Percentiles rank a stretch among this genome's conserved stretches.
Evolutionary conservation across 2,113 vertebrate species (phyloP).

Genomic region (Archocentrus centrarchus): DNA sequence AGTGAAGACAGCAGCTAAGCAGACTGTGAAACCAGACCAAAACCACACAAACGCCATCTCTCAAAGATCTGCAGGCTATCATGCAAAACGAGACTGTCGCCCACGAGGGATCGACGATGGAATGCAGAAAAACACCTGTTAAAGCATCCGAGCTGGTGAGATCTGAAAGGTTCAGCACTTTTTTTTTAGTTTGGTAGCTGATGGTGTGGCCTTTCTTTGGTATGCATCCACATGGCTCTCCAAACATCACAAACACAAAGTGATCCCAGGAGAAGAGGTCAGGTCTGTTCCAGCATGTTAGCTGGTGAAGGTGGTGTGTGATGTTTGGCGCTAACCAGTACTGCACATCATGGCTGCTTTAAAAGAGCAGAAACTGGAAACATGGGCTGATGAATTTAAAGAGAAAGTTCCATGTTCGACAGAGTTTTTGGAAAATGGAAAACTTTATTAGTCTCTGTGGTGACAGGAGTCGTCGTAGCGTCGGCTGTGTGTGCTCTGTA

Average conservation of each 20-base stretch:
- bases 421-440: background rate
- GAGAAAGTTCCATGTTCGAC: background rate
- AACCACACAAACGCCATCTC: background rate
- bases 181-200: background rate
- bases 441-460: background rate
- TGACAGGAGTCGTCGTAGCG: background rate
- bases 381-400: background rate
- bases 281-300: too few species aligned
- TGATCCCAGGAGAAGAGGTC: background rate
- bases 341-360: background rate
- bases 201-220: background rate
- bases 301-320: background rate
- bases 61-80: background rate
- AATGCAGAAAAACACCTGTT: background rate
- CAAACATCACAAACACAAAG: background rate
- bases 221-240: background rate
- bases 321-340: background rate
- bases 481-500: too few species aligned
- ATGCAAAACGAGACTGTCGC: background rate
- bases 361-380: background rate
- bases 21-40: background rate
- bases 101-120: background rate
- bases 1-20: background rate
- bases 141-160: too few species aligned
- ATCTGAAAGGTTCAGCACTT: background rate